These are phyloP conservation scores for Atta cephalotes DNA, from an alignment of 1,140 invertebrate genomes.

Conservation along the genomic window DNA sequence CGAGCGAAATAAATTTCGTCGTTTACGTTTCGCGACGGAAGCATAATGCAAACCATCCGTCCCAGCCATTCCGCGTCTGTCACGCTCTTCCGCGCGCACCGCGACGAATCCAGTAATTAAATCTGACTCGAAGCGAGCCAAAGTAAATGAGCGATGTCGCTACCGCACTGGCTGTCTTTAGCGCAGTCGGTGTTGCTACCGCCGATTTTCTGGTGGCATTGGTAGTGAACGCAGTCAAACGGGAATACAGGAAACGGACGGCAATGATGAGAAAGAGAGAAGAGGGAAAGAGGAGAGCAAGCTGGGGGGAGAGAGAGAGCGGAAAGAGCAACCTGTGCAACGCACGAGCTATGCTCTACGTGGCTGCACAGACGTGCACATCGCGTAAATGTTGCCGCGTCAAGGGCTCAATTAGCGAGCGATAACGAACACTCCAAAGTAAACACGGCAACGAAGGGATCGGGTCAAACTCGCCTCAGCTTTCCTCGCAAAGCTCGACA, in stretches of 20 bases:
- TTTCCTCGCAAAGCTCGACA: constrained; percentile 35
- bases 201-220: constrained; percentile 63
- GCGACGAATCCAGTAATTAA: constrained; percentile 72
- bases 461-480: constrained; percentile 34
- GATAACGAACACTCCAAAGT: constrained; percentile 78
- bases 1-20: constrained; percentile 58
- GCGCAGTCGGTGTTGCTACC: constrained; percentile 27
- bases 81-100: constrained; percentile 45
- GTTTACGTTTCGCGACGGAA: constrained; percentile 25
- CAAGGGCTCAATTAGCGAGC: constrained; percentile 78
- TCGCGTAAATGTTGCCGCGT: constrained; percentile 74
- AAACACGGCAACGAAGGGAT: constrained; percentile 70
- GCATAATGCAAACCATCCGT: constrained; percentile 54
- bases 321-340: constrained; percentile 46
- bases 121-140: constrained; percentile 68
- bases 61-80: constrained; percentile 44
- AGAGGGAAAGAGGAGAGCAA: background rate
- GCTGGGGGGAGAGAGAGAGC: background rate
- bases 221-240: constrained; percentile 61
- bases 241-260: constrained; percentile 23
- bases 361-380: constrained; percentile 38
- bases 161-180: constrained; percentile 24
- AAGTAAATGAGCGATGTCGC: constrained; percentile 71
- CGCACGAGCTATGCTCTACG: constrained; percentile 4
- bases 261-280: constrained; percentile 2